phyloP scores from a whole-genome alignment of 2,888 invertebrate species.

The Caradrina clavipalpis region DNA sequence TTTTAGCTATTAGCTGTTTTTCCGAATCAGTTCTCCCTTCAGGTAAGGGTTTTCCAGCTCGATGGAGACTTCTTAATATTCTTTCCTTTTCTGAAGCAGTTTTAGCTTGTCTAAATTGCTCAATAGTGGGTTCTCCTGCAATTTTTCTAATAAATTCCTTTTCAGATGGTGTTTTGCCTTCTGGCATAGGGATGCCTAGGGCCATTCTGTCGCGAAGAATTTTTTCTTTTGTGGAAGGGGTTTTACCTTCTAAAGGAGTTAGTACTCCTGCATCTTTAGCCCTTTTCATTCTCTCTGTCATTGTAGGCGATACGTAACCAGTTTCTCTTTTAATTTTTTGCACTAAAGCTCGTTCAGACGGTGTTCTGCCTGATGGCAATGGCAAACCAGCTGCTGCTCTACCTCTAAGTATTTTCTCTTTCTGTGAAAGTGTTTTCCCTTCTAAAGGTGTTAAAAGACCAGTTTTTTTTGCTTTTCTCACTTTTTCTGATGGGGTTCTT shows the following conservation, averaged over 20 bases:
- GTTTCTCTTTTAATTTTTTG: conserved; percentile 56
- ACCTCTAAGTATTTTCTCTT: conserved; percentile 66
- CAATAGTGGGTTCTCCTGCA: conserved; percentile 26
- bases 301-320: conserved; percentile 63
- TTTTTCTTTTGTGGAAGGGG: conserved; percentile 62
- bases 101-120: conserved; percentile 63
- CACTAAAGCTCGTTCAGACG: conserved; percentile 60
- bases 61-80: conserved; percentile 1
- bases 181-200: conserved; percentile 50
- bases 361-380: conserved; percentile 61
- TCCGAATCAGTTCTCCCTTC: conserved; percentile 28
- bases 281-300: conserved; percentile 57
- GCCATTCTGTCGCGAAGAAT: conserved; percentile 53
- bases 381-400: conserved; percentile 56
- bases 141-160: conserved; percentile 38
- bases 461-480: conserved; percentile 30
- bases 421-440: conserved; percentile 62
- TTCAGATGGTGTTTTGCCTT: conserved; percentile 65
- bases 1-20: conserved; percentile 52
- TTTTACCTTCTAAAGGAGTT: conserved; percentile 64
- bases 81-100: conserved; percentile 45
- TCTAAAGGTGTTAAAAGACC: conserved; percentile 44
- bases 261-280: conserved; percentile 61
- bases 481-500: conserved; percentile 33
- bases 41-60: conserved; percentile 9